Evolutionary conservation across 2,797 vertebrate genomes (phyloP), one percentile per base, ranked within the genome.

Genomic region (Chiroxiphia lanceolata): DNA sequence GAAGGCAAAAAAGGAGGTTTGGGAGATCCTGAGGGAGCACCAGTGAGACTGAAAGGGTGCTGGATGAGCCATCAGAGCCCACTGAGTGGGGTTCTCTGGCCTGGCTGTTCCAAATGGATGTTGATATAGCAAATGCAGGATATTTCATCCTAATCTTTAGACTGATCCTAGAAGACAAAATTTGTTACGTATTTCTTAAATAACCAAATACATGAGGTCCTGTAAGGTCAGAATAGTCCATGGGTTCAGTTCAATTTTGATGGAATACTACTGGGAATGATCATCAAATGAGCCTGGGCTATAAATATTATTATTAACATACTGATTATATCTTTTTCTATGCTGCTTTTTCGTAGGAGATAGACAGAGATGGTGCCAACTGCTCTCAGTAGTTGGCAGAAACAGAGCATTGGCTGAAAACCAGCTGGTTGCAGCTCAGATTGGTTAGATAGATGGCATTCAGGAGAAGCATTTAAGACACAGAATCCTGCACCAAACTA

Each of bases 301-400:
- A 91, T 72, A 92, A 92, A 90, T 92, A 90, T 94, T 94, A 53
- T 89, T 94, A 94, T 94, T 94, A 89, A 70, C 90, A 91, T 94
- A 87, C 85, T 56, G 82, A 91, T 94, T 65, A 38, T 72, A 91
- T 78, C 25, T 82, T 88, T 81, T 94, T 45, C 63, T 72, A 20
- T 77, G 80, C 74, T 82, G 45, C 10, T 69, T 95, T 95, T 83
- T 88, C 1, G 0, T 67, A 90, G 68, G 84, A 89, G 81, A 87
- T 68, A 97, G 90, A 97, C 89, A 90, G 78, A 82, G 83, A 84
- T 50, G 26, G 33, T 95, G 95, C 87, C 95, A 96, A 90, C 47
- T 87, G 23, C 83, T 91, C 56, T 91, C 77, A 94, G 38, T 69
- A 74, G 54, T 68, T 96, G 92, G 91, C 94, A 94, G 92, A 89